Conservation (phyloP, 1,140 invertebrate genomes). For the Cyclargus thomasi region DNA sequence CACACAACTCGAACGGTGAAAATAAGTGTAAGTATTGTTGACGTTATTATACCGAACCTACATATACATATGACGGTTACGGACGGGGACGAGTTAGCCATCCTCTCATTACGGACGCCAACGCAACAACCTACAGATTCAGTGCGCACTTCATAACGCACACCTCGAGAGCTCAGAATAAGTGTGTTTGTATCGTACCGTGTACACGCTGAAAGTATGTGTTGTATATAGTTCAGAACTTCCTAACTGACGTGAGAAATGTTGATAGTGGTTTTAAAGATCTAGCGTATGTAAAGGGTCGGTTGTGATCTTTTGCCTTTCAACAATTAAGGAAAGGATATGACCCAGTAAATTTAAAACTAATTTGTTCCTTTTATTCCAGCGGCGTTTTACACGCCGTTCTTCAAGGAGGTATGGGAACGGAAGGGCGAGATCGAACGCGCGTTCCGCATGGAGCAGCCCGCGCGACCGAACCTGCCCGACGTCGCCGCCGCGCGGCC, state of each 20-base stretch:
- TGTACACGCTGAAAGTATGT: no score
- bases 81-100: conserved; percentile 89
- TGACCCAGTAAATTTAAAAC: no score
- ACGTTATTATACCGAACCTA: no score
- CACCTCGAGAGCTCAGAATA: conserved; percentile 85
- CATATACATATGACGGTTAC: conserved; percentile 95
- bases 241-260: no score
- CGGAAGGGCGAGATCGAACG: conserved; percentile 96
- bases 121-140: conserved; percentile 91
- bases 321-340: no score
- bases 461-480: conserved; percentile 54
- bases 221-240: no score
- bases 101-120: conserved; percentile 93
- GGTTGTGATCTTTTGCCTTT: no score
- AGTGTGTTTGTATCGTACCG: no score
- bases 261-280: no score
- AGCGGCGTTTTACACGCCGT: conserved; percentile 96
- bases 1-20: conserved; percentile 86
- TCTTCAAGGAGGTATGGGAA: conserved; percentile 97
- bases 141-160: conserved; percentile 94
- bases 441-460: conserved; percentile 92
- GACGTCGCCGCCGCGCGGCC: conserved; percentile 74
- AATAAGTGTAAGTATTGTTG: conserved; percentile 88
- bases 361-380: conserved; percentile 41
- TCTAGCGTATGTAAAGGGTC: no score